Percentiles rank a stretch among this genome's conserved stretches.
Conservation (phyloP, 2,888 invertebrate species). For the Omphaloscelis lunosa region DNA sequence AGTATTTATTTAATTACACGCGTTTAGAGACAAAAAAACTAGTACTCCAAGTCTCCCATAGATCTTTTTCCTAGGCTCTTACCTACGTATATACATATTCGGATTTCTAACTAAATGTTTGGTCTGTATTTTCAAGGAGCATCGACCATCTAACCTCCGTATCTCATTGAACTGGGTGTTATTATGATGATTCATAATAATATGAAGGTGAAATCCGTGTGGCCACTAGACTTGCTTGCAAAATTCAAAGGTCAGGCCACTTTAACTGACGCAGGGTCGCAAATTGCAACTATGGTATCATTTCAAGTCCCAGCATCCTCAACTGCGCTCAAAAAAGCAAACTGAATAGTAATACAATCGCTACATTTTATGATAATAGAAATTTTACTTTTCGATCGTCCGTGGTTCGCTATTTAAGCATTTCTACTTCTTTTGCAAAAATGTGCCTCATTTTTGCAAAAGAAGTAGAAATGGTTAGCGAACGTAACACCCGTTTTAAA, state of each 20-base stretch:
- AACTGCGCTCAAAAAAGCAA: neutral
- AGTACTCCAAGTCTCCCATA: neutral
- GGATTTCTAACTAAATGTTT: neutral
- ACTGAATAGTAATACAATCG: neutral
- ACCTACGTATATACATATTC: neutral
- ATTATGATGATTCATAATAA: constrained; percentile 20
- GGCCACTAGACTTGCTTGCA: neutral
- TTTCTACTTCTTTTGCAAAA: too few relatives aligned
- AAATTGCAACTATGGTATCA: neutral
- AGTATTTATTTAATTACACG: constrained; percentile 62
- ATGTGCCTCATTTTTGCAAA: neutral
- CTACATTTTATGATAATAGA: neutral
- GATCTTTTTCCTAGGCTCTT: neutral
- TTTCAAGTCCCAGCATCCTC: neutral
- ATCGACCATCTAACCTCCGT: constrained; percentile 22
- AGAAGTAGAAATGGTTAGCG: neutral
- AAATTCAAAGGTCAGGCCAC: neutral
- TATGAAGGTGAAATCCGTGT: constrained; percentile 11
- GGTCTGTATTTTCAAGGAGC: constrained; percentile 10
- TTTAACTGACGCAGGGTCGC: neutral
- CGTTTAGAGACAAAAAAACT: constrained; percentile 33
- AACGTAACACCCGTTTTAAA: neutral
- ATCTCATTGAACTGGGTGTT: constrained; percentile 29
- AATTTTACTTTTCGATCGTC: neutral
- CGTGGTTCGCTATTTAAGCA: neutral